Percentiles rank a stretch among this genome's conserved stretches.
Conservation (phyloP, 2,888 invertebrate genomes). For the Kryphioiulus occultus region DNA sequence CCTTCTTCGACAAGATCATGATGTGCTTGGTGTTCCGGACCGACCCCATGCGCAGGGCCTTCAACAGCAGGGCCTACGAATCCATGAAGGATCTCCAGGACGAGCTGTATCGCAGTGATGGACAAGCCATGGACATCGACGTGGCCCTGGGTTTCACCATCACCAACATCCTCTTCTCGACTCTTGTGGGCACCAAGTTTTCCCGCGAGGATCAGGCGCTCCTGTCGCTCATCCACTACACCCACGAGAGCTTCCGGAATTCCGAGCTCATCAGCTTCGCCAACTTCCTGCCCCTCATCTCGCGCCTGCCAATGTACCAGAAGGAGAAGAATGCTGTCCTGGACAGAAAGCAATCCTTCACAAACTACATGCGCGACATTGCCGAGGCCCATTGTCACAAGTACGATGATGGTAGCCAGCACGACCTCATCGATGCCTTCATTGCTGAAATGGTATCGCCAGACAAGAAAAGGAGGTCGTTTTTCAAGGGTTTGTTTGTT, state of each 20-base stretch:
- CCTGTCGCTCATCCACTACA: constrained; percentile 48
- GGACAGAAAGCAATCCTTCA: too few species aligned
- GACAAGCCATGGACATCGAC: not conserved
- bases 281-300: constrained; percentile 33
- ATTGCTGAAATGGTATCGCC: constrained; percentile 48
- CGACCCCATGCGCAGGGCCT: not conserved
- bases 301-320: not conserved
- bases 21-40: constrained; percentile 66
- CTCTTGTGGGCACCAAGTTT: not conserved
- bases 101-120: not conserved
- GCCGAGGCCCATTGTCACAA: constrained; percentile 11
- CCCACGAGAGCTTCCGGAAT: constrained; percentile 47
- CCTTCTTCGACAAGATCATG: constrained; percentile 76
- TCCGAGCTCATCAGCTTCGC: constrained; percentile 40
- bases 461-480: not conserved
- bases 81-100: not conserved
- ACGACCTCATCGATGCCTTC: constrained; percentile 55
- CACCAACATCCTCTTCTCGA: not conserved
- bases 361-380: too few species aligned
- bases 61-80: not conserved
- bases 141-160: not conserved
- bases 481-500: constrained; percentile 49
- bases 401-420: constrained; percentile 30
- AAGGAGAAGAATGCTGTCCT: too few species aligned
- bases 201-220: constrained; percentile 36